Evolutionary conservation across 2,888 invertebrate species (phyloP).

Genomic region (Schizotus pectinicornis): DNA sequence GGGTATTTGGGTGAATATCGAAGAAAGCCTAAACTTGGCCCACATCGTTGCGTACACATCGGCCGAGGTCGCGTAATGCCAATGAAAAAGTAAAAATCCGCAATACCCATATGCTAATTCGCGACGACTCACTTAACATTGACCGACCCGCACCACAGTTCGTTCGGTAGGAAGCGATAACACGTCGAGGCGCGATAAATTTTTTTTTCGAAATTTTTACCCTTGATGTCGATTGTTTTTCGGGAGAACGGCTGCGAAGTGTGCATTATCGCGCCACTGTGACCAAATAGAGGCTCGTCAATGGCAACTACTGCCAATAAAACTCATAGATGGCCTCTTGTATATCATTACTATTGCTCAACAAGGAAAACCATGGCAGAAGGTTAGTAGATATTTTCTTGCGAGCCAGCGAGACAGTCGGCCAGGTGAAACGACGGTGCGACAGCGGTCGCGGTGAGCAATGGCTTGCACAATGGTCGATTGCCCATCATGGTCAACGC

Average conservation of each 20-base stretch:
- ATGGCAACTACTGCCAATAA: slow-evolving; percentile 51
- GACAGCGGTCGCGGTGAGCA: slow-evolving; percentile 1
- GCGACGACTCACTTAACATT: not conserved
- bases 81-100: slow-evolving; percentile 12
- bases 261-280: slow-evolving; percentile 29
- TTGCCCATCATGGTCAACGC: slow-evolving; percentile 54
- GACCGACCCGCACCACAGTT: no score
- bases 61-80: slow-evolving; percentile 6
- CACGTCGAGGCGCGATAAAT: not conserved
- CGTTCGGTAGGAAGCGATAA: no score
- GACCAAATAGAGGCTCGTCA: slow-evolving; percentile 48
- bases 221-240: not conserved
- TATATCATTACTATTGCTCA: slow-evolving; percentile 51
- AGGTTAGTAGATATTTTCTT: slow-evolving; percentile 49
- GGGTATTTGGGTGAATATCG: slow-evolving; percentile 29
- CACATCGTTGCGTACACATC: slow-evolving; percentile 5
- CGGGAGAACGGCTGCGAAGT: slow-evolving; percentile 7
- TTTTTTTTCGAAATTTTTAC: not conserved
- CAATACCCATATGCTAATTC: slow-evolving; percentile 16
- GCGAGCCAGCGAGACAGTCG: slow-evolving; percentile 39
- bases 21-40: slow-evolving; percentile 40
- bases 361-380: slow-evolving; percentile 52
- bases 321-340: slow-evolving; percentile 50
- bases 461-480: slow-evolving; percentile 36
- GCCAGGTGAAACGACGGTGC: slow-evolving; percentile 26